phyloP scores from a whole-genome alignment of 2,888 invertebrate species.

The Digitonthophagus gazella region DNA sequence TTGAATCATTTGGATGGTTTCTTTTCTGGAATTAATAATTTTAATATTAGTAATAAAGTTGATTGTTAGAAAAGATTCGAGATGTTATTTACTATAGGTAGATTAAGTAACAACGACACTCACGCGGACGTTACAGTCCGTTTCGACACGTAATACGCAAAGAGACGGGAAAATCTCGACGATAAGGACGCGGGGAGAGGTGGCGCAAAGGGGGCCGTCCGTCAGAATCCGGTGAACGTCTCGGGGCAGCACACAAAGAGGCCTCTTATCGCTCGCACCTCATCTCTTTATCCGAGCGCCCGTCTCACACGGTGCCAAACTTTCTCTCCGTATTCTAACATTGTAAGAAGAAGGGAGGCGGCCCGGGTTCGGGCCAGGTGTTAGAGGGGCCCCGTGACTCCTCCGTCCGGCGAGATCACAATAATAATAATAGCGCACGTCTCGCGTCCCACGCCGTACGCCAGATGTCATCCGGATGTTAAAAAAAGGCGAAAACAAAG shows the following conservation, averaged over 20 bases:
- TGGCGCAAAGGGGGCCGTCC: constrained; percentile 21
- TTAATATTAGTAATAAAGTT: too few relatives aligned
- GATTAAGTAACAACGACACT: background rate
- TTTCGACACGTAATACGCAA: background rate
- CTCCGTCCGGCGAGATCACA: background rate
- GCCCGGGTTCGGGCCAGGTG: constrained; percentile 31
- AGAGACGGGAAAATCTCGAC: background rate
- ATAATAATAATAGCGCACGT: background rate
- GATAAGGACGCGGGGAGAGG: constrained; percentile 6
- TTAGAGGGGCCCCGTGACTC: constrained; percentile 8
- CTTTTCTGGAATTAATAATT: too few relatives aligned
- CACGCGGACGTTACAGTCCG: background rate
- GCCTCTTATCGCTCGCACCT: constrained; percentile 43
- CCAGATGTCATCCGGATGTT: background rate
- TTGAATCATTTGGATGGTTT: too few relatives aligned
- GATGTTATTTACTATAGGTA: background rate
- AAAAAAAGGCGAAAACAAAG: background rate
- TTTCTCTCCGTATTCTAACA: constrained; percentile 42
- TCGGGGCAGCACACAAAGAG: constrained; percentile 38
- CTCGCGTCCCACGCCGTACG: background rate
- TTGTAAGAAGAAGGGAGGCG: constrained; percentile 25
- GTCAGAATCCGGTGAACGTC: constrained; percentile 30
- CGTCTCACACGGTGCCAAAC: constrained; percentile 47
- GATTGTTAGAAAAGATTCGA: too few relatives aligned
- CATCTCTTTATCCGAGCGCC: constrained; percentile 44